phyloP scores from a whole-genome alignment of 2,888 invertebrate genomes.

The Aphidius colemani region DNA sequence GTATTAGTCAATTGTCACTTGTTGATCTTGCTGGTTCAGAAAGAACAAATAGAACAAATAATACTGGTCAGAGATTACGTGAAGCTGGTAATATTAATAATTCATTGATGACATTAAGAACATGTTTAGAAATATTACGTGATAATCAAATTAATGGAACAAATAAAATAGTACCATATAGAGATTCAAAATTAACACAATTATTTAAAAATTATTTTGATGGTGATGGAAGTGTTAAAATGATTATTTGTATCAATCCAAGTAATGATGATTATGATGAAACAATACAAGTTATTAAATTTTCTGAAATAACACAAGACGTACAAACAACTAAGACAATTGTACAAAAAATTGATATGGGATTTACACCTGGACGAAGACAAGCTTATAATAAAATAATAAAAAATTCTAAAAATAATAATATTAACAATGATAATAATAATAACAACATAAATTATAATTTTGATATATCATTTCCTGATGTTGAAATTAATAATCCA shows the following conservation, averaged over 20 bases:
- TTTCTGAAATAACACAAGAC: constrained; percentile 96
- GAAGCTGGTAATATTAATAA: constrained; percentile 90
- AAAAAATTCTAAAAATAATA: constrained; percentile 57
- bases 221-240: constrained; percentile 92
- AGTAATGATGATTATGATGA: constrained; percentile 92
- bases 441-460: constrained; percentile 66
- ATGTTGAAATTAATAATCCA: constrained; percentile 70
- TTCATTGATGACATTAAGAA: constrained; percentile 90
- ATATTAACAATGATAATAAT: constrained; percentile 68
- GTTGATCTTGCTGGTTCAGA: constrained; percentile 99
- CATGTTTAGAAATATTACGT: constrained; percentile 87
- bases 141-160: constrained; percentile 82
- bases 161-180: constrained; percentile 86
- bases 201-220: constrained; percentile 98
- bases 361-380: constrained; percentile 77
- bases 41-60: constrained; percentile 88
- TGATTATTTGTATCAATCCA: constrained; percentile 97
- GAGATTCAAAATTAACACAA: constrained; percentile 93
- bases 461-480: constrained; percentile 77
- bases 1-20: constrained; percentile 88
- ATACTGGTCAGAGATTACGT: constrained; percentile 72
- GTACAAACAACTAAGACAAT: constrained; percentile 80
- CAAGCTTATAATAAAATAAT: constrained; percentile 72
- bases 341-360: constrained; percentile 66
- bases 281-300: constrained; percentile 93